A percentile compares a stretch with the other conserved stretches of the same genome.
Evolutionary conservation across 1,140 invertebrate genomes (phyloP).

Genomic region (Berghia stephanieae): DNA sequence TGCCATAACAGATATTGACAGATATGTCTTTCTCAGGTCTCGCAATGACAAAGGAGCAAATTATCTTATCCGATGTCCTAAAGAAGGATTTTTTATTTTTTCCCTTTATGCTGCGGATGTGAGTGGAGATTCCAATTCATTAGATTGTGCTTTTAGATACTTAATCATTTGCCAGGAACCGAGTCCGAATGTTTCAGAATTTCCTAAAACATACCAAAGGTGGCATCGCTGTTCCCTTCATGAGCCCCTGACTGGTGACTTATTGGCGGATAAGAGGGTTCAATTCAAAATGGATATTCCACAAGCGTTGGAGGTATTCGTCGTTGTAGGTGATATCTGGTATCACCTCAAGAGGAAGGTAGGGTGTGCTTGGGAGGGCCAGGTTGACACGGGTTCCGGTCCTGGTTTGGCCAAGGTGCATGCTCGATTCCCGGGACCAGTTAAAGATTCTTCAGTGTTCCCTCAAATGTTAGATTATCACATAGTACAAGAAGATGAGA

Average conservation of each 20-base stretch:
- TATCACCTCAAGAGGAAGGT: constrained; percentile 57
- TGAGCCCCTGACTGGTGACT: constrained; percentile 62
- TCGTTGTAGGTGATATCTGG: constrained; percentile 58
- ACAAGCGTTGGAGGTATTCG: constrained; percentile 60
- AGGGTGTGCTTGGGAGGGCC: constrained; percentile 60
- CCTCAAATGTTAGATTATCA: constrained; percentile 58
- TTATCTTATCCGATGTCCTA: constrained; percentile 61
- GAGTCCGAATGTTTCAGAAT: constrained; percentile 50
- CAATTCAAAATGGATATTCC: constrained; percentile 59
- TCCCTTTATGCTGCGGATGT: constrained; percentile 57
- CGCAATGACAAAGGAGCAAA: constrained; percentile 53
- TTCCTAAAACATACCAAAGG: constrained; percentile 61
- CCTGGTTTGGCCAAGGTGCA: constrained; percentile 47
- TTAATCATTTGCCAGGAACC: constrained; percentile 62
- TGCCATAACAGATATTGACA: constrained; percentile 59
- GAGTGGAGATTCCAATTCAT: constrained; percentile 39
- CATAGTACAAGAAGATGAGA: constrained; percentile 58
- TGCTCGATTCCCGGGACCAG: constrained; percentile 50
- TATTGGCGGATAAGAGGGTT: constrained; percentile 56
- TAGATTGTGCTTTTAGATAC: constrained; percentile 63
- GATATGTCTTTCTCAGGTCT: constrained; percentile 60
- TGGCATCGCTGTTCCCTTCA: constrained; percentile 62
- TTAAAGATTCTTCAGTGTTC: constrained; percentile 53
- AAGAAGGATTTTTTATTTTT: constrained; percentile 64
- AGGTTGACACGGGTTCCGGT: constrained; percentile 50